Conservation (phyloP, 2,888 invertebrate species). For the Cistogaster globosa region DNA sequence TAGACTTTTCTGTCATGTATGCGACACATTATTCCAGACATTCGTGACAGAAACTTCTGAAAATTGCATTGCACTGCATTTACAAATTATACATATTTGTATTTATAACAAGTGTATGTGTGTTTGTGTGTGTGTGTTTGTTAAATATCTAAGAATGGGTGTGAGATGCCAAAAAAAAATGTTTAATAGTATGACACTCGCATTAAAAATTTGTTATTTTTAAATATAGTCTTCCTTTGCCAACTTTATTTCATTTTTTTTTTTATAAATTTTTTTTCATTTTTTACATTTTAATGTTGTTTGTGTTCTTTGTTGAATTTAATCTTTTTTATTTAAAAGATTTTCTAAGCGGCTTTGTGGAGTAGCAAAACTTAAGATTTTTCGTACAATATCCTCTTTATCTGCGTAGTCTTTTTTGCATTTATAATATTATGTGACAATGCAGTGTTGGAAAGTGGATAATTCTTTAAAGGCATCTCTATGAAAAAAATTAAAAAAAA, state of each 20-base stretch:
- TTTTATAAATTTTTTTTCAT: background rate
- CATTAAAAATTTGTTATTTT: slow-evolving; percentile 61
- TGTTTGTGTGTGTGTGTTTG: background rate
- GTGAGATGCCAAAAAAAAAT: slow-evolving; percentile 59
- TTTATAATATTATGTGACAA: slow-evolving; percentile 33
- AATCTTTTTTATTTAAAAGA: slow-evolving; percentile 34
- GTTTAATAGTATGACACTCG: slow-evolving; percentile 66
- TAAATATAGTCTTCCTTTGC: slow-evolving; percentile 48
- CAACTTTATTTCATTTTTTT: slow-evolving; percentile 57
- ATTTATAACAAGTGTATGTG: background rate
- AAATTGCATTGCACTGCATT: slow-evolving; percentile 70
- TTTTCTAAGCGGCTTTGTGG: slow-evolving; percentile 59
- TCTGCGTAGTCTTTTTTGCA: slow-evolving; percentile 41
- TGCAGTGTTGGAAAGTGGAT: background rate
- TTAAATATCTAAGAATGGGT: slow-evolving; percentile 1
- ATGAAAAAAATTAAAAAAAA: background rate
- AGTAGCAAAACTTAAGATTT: slow-evolving; percentile 55
- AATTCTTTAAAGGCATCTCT: background rate
- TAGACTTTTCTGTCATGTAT: slow-evolving; percentile 68
- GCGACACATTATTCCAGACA: slow-evolving; percentile 72
- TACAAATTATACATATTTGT: slow-evolving; percentile 51
- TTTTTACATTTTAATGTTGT: slow-evolving; percentile 3
- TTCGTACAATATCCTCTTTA: slow-evolving; percentile 58
- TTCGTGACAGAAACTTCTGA: slow-evolving; percentile 71
- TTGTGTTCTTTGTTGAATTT: slow-evolving; percentile 21